Percentiles rank a stretch among this genome's conserved stretches.
Evolutionary conservation across 2,797 vertebrate genomes (phyloP).

Genomic region (Phaenicophaeus curvirostris): DNA sequence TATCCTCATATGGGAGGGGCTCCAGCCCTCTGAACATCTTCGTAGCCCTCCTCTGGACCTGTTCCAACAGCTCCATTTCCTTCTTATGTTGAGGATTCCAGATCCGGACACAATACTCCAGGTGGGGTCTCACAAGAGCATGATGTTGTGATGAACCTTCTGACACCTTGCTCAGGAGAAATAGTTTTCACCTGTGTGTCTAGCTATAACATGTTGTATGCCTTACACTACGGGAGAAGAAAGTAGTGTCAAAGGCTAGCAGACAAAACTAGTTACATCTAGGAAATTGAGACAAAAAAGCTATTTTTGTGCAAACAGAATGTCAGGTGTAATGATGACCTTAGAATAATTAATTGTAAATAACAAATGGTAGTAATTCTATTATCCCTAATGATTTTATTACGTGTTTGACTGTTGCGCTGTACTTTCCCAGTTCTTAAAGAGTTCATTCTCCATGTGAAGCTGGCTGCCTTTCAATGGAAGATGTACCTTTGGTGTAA

Average conservation of each 20-base stretch:
- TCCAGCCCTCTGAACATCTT: no score
- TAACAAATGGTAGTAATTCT: background rate
- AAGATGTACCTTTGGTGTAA: background rate
- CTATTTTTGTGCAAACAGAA: background rate
- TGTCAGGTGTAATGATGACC: background rate
- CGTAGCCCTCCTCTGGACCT: no score
- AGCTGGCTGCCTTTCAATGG: background rate
- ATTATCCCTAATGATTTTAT: background rate
- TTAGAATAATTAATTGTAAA: background rate
- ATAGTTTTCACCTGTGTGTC: background rate
- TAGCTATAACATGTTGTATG: background rate
- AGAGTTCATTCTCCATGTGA: background rate
- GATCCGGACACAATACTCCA: no score
- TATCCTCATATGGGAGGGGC: no score
- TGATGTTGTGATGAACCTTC: background rate
- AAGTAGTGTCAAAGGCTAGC: background rate
- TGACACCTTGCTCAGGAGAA: background rate
- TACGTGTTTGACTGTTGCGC: background rate
- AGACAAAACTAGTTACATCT: background rate
- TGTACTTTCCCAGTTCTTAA: background rate
- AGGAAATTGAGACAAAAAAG: background rate
- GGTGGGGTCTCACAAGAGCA: no score
- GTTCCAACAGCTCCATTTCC: no score
- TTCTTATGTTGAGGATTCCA: no score
- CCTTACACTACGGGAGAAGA: background rate